phyloP scores from a whole-genome alignment of 2,113 vertebrate genomes.

The Euleptes europaea region DNA sequence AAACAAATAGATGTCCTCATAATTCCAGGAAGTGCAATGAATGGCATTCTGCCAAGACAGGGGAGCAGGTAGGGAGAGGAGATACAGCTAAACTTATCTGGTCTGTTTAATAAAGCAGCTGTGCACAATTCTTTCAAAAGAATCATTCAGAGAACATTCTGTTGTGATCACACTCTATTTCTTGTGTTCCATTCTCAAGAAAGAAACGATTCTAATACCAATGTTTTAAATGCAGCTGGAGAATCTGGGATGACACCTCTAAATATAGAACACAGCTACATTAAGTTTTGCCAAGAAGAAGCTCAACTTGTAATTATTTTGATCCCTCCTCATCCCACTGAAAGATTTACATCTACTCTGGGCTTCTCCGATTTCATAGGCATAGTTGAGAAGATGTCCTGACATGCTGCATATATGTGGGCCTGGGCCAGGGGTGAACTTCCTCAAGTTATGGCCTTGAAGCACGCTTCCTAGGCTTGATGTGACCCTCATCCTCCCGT shows the following conservation, averaged over 20 bases:
- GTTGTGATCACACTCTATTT: neutral
- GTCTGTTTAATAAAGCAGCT: neutral
- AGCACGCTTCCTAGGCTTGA: neutral
- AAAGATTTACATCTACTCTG: neutral
- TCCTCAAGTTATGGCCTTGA: neutral
- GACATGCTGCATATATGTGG: neutral
- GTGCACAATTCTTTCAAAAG: neutral
- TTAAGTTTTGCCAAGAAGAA: neutral
- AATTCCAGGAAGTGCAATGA: neutral
- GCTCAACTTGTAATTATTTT: neutral
- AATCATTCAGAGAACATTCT: neutral
- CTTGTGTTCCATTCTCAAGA: neutral
- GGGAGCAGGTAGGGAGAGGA: no score
- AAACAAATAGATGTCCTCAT: neutral
- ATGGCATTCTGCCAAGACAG: neutral
- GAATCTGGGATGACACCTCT: neutral
- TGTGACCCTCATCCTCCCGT: neutral
- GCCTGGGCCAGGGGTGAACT: neutral
- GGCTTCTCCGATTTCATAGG: neutral
- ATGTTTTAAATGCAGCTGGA: neutral
- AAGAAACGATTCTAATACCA: neutral
- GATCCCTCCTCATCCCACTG: neutral
- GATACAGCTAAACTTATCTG: neutral
- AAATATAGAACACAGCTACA: neutral
- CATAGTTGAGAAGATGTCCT: neutral